Percentiles rank a stretch among this genome's conserved stretches.
phyloP scores from a whole-genome alignment of 2,888 invertebrate species.

The Pyrrhosoma nymphula region DNA sequence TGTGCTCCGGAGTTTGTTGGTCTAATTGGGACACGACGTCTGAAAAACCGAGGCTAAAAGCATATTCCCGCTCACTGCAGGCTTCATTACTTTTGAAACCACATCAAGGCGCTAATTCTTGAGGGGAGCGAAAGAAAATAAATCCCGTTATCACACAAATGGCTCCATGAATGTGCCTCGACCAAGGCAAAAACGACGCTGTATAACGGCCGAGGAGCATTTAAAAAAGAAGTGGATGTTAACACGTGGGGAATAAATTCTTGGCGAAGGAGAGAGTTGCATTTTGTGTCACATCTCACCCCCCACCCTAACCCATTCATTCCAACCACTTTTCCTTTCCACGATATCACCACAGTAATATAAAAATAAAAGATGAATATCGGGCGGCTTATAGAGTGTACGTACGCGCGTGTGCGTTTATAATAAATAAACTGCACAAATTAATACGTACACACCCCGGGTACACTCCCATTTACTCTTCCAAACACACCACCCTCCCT shows the following conservation, averaged over 20 bases:
- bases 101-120: background rate
- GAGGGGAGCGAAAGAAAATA: background rate
- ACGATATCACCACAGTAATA: background rate
- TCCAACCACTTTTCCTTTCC: background rate
- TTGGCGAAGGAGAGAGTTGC: background rate
- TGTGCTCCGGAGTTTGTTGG: background rate
- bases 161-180: background rate
- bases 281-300: background rate
- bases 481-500: background rate
- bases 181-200: background rate
- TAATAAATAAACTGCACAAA: slow-evolving; percentile 26
- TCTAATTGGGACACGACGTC: background rate
- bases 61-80: background rate
- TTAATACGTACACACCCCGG: background rate
- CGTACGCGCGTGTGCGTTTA: background rate
- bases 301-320: background rate
- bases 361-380: background rate
- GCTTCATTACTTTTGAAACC: background rate
- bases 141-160: background rate
- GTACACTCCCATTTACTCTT: background rate
- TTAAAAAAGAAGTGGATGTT: background rate
- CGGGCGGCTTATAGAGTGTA: background rate
- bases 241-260: background rate
- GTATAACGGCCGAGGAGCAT: background rate
- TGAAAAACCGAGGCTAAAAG: background rate